These are phyloP conservation scores for Schizothorax lantsangensis DNA, from an alignment of 2,797 vertebrate genomes.

Conservation along the genomic window DNA sequence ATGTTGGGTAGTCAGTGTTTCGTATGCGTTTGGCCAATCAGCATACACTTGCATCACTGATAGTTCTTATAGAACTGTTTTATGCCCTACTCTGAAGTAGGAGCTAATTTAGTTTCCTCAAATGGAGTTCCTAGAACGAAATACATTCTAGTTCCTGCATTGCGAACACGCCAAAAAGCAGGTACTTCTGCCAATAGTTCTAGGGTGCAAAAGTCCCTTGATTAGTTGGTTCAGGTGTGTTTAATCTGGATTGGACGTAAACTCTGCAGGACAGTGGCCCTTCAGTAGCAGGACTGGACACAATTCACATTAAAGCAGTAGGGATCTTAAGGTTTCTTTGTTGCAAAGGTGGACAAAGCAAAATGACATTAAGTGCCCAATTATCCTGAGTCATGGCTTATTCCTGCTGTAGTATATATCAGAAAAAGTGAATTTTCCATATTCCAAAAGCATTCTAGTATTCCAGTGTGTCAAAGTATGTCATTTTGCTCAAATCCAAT, in stretches of 20 bases:
- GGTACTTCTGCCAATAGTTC: neutral
- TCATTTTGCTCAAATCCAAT: slow-evolving; percentile 37
- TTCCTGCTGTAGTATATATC: neutral
- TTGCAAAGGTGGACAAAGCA: slow-evolving; percentile 38
- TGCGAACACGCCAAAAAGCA: neutral
- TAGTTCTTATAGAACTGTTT: neutral
- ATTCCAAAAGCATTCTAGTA: neutral
- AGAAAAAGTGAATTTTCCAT: neutral
- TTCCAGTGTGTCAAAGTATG: neutral
- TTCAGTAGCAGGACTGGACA: neutral
- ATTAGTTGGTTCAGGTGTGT: neutral
- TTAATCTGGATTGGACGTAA: neutral
- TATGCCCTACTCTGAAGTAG: neutral
- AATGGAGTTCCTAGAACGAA: neutral
- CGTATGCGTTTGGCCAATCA: neutral
- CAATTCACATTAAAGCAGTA: slow-evolving; percentile 1
- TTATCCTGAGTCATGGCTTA: neutral
- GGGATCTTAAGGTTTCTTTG: neutral
- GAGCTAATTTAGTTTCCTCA: neutral
- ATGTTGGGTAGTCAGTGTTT: neutral
- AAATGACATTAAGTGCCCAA: slow-evolving; percentile 35
- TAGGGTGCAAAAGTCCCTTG: neutral
- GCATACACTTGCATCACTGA: neutral
- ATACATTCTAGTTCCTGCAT: neutral
- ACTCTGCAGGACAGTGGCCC: neutral